These are phyloP conservation scores for Microcaecilia unicolor DNA, from an alignment of 2,797 vertebrate species.

Conservation along the genomic window DNA sequence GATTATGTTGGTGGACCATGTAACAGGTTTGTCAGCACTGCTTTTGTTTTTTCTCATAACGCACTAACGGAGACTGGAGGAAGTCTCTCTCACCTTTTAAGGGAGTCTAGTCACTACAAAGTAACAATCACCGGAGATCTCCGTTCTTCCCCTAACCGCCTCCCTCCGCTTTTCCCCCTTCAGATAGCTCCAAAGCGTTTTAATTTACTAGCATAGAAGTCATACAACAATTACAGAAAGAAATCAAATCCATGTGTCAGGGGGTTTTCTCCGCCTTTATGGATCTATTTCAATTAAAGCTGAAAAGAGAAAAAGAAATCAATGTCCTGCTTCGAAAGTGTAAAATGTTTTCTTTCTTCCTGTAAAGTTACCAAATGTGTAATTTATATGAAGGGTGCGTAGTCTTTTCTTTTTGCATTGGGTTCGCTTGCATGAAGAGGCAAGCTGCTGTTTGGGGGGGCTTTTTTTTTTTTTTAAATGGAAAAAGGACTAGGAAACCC, in stretches of 20 bases:
- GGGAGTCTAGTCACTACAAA: too few relatives aligned
- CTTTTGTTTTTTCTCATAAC: too few relatives aligned
- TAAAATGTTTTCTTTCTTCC: too few relatives aligned
- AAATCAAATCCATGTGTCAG: too few relatives aligned
- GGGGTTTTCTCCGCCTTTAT: neutral
- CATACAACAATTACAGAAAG: too few relatives aligned
- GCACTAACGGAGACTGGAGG: too few relatives aligned
- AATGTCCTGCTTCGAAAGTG: too few relatives aligned
- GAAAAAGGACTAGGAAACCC: constrained; percentile 59
- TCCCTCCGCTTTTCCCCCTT: too few relatives aligned
- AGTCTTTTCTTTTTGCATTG: constrained; percentile 44
- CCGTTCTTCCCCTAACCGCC: neutral
- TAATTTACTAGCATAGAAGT: neutral
- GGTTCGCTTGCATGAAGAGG: constrained; percentile 51
- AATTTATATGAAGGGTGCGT: constrained; percentile 59
- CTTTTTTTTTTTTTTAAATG: constrained; percentile 65
- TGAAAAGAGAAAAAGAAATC: neutral
- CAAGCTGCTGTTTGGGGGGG: constrained; percentile 55
- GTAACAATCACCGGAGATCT: too few relatives aligned
- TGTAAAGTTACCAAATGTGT: constrained; percentile 42
- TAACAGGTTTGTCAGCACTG: too few relatives aligned
- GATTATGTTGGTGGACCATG: too few relatives aligned
- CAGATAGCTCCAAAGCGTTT: neutral
- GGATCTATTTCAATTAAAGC: neutral
- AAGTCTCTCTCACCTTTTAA: too few relatives aligned